These are phyloP conservation scores for Drosophila serrata DNA, from an alignment of 1,140 invertebrate species.

Conservation along the genomic window DNA sequence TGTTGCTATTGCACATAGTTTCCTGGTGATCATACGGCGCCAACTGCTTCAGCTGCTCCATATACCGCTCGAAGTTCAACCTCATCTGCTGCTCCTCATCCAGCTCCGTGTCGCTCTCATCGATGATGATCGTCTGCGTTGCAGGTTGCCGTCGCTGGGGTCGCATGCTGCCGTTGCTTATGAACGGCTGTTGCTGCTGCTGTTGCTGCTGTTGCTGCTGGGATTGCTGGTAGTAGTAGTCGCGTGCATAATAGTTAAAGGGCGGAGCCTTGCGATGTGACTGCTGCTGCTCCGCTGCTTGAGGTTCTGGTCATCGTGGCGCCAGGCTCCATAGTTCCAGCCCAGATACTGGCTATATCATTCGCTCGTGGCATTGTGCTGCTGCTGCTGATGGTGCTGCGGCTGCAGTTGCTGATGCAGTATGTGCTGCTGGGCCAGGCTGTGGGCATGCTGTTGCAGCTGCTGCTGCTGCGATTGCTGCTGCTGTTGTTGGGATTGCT, in stretches of 20 bases:
- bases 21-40: slow-evolving; percentile 45
- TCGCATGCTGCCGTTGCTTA: slow-evolving; percentile 65
- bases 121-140: slow-evolving; percentile 73
- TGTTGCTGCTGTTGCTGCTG: slow-evolving; percentile 43
- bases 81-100: slow-evolving; percentile 62
- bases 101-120: slow-evolving; percentile 74
- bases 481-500: slow-evolving; percentile 39
- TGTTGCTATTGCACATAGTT: slow-evolving; percentile 72
- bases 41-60: slow-evolving; percentile 71
- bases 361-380: slow-evolving; percentile 82
- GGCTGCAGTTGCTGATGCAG: slow-evolving; percentile 71
- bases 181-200: slow-evolving; percentile 40
- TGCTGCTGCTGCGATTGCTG: slow-evolving; percentile 67
- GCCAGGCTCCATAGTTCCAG: slow-evolving; percentile 81
- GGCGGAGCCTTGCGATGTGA: slow-evolving; percentile 46
- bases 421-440: slow-evolving; percentile 77
- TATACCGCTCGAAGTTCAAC: slow-evolving; percentile 68
- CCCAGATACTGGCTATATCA: slow-evolving; percentile 83
- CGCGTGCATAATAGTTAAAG: slow-evolving; percentile 60
- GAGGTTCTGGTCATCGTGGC: slow-evolving; percentile 62
- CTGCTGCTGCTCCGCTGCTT: slow-evolving; percentile 51
- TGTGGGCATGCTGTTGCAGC: slow-evolving; percentile 84
- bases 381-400: slow-evolving; percentile 77
- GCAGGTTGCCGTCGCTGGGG: slow-evolving; percentile 11
- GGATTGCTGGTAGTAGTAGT: slow-evolving; percentile 55